These are phyloP conservation scores for Mythimna albipuncta DNA, from an alignment of 2,888 invertebrate genomes.

Conservation along the genomic window DNA sequence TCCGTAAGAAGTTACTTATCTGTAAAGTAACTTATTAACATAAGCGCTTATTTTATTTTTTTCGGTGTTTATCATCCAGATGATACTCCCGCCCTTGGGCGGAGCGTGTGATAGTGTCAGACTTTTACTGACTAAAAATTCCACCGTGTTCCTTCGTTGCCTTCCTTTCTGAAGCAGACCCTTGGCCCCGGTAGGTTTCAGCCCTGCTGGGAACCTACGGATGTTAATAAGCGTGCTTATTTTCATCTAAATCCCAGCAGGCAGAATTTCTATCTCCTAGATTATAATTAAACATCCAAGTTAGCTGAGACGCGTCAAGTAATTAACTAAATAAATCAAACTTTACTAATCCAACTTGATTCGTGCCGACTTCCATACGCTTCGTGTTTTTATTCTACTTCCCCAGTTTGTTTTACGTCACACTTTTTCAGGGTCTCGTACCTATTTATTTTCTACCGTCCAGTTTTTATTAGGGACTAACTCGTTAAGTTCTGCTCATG, in stretches of 20 bases:
- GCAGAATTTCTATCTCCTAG: constrained; percentile 29
- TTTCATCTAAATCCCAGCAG: not conserved
- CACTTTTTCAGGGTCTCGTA: constrained; percentile 17
- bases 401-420: constrained; percentile 38
- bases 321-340: constrained; percentile 70
- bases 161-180: no score
- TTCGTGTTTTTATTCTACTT: constrained; percentile 60
- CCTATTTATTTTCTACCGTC: not conserved
- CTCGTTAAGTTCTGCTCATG: not conserved
- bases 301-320: constrained; percentile 37
- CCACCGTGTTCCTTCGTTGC: no score
- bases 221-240: not conserved
- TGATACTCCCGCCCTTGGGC: no score
- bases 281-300: constrained; percentile 44
- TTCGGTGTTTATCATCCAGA: no score
- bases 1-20: no score
- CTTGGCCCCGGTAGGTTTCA: no score
- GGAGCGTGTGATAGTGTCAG: no score
- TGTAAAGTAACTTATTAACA: no score
- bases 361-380: constrained; percentile 44
- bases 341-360: constrained; percentile 67
- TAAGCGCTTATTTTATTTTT: no score
- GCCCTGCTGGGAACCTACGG: no score
- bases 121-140: no score
- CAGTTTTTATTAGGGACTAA: not conserved